phyloP scores from a whole-genome alignment of 2,113 vertebrate genomes.

The Platysternon megacephalum region DNA sequence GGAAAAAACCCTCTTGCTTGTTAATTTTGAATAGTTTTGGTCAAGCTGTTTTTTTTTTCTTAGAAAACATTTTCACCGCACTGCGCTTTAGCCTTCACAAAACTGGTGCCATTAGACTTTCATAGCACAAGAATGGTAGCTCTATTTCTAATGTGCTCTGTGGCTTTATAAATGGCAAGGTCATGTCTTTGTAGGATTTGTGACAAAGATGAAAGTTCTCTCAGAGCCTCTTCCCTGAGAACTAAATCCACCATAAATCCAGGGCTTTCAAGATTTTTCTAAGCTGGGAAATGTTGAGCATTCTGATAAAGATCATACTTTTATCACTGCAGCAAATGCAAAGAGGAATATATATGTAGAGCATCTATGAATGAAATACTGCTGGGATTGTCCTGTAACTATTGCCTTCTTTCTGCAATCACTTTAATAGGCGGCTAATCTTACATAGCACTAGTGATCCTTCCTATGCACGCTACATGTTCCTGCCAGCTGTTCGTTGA shows the following conservation, averaged over 20 bases:
- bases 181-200: constrained; percentile 20
- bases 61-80: background rate
- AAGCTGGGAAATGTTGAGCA: constrained; percentile 17
- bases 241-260: constrained; percentile 45
- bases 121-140: background rate
- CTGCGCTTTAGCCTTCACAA: background rate
- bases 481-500: background rate
- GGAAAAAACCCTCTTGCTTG: background rate
- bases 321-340: background rate
- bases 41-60: background rate
- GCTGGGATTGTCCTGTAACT: background rate
- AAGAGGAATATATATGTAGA: background rate
- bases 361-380: background rate
- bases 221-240: constrained; percentile 15
- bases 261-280: constrained; percentile 25
- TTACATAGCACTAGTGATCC: background rate
- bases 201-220: constrained; percentile 24
- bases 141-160: background rate
- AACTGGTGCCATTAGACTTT: background rate
- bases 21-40: constrained; percentile 10
- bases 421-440: background rate
- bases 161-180: constrained; percentile 38
- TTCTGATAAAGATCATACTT: background rate
- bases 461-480: rapidly evolving
- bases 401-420: background rate